These are phyloP conservation scores for Suricata suricatta DNA, from an alignment of 2,113 vertebrate species.

Conservation along the genomic window DNA sequence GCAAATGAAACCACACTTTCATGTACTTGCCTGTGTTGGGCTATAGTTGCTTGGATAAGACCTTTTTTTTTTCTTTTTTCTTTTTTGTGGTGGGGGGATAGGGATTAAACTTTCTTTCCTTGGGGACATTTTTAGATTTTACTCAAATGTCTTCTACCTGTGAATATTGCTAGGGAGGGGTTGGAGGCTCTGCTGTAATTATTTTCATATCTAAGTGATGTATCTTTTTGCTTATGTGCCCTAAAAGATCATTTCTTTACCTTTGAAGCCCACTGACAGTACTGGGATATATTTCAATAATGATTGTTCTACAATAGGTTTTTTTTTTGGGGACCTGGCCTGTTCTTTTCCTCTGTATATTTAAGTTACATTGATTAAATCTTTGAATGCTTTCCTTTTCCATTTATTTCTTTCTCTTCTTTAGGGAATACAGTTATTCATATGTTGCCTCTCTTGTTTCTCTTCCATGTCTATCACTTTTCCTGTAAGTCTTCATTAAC, in stretches of 20 bases:
- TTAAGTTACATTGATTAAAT: neutral
- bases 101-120: neutral
- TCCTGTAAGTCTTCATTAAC: neutral
- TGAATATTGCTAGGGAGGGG: neutral
- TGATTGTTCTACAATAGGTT: neutral
- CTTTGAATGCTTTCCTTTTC: neutral
- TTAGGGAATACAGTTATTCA: neutral
- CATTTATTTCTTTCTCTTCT: neutral
- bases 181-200: neutral
- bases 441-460: neutral
- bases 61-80: neutral
- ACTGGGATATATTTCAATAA: neutral
- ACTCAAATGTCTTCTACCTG: neutral
- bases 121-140: neutral
- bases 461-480: neutral
- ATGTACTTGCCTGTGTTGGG: neutral
- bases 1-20: neutral
- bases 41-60: neutral
- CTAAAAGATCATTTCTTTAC: neutral
- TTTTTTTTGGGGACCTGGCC: neutral
- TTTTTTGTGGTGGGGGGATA: no score
- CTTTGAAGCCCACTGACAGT: neutral
- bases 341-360: neutral
- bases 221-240: neutral
- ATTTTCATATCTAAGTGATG: neutral